Percentiles rank a stretch among this genome's conserved stretches.
Evolutionary conservation across 2,113 vertebrate species (phyloP).

Genomic region (Actenoides lindsayi): DNA sequence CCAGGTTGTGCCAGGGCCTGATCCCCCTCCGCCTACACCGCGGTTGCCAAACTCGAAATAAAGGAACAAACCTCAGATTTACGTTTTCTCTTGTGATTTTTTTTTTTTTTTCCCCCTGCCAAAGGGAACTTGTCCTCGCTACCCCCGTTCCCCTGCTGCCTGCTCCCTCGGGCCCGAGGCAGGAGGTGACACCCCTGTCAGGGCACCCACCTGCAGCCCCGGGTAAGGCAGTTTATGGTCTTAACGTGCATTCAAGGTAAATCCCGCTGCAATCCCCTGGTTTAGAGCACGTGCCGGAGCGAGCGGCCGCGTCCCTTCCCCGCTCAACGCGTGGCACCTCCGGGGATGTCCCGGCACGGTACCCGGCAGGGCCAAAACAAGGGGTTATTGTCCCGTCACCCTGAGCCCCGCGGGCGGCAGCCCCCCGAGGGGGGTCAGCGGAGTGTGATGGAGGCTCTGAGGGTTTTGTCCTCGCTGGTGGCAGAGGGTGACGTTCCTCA

Average conservation of each 20-base stretch:
- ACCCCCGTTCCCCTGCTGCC: rapidly evolving
- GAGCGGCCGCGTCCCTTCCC: not conserved
- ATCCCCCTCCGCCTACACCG: rapidly evolving
- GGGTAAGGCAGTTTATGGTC: not conserved
- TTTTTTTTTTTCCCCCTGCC: not conserved
- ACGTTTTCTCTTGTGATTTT: rapidly evolving
- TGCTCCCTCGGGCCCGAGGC: not conserved
- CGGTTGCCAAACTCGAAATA: not conserved
- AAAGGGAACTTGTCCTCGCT: not conserved
- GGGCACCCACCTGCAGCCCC: not conserved
- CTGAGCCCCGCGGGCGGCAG: not conserved
- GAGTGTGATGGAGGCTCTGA: not conserved
- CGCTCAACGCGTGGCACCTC: not conserved
- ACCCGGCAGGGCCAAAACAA: not conserved
- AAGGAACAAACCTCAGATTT: not conserved
- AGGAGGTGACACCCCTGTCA: rapidly evolving
- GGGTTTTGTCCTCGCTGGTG: not conserved
- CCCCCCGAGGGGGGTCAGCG: not conserved
- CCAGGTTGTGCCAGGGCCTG: rapidly evolving
- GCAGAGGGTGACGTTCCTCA: not conserved
- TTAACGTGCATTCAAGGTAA: not conserved
- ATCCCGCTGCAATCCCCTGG: not conserved
- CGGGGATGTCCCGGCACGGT: not conserved
- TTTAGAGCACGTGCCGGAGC: not conserved
- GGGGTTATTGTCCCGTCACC: not conserved